Conservation (phyloP, 2,888 invertebrate genomes). For the Helleia helle region DNA sequence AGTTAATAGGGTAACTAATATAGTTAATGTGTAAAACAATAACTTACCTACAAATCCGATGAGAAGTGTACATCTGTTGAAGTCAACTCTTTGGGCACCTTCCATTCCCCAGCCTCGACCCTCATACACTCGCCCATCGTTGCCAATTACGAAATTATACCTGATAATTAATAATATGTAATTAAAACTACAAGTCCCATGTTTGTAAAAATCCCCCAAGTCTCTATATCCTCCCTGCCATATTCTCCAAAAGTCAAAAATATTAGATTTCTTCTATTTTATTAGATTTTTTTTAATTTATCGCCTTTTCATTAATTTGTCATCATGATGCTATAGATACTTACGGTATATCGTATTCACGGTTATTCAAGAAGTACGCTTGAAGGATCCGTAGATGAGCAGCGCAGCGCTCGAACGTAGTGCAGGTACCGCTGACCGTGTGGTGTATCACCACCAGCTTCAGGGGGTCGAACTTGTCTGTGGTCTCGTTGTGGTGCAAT, state of each 20-base stretch:
- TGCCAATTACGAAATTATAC: conserved; percentile 8
- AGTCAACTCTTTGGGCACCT: conserved; percentile 3
- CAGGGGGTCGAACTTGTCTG: conserved; percentile 30
- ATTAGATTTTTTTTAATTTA: no score
- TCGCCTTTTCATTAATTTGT: no score
- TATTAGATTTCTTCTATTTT: no score
- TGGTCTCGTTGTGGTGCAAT: conserved; percentile 14
- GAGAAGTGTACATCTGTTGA: conserved; percentile 1
- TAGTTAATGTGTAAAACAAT: no score
- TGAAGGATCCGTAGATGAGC: background rate
- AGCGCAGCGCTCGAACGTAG: conserved; percentile 32
- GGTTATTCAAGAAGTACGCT: background rate
- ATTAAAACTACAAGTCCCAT: no score
- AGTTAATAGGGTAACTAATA: no score
- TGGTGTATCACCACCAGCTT: conserved; percentile 45
- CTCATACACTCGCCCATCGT: conserved; percentile 9
- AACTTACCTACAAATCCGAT: background rate
- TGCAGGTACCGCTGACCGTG: conserved; percentile 36
- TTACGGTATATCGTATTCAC: conserved; percentile 5
- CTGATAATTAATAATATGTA: conserved; percentile 1
- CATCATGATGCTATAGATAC: no score
- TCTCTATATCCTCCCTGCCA: no score
- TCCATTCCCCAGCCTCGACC: conserved; percentile 8
- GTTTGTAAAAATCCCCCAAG: no score
- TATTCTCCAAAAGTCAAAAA: no score